These are phyloP conservation scores for Enteromius mattozi DNA, from an alignment of 2,797 vertebrate genomes.

Conservation along the genomic window DNA sequence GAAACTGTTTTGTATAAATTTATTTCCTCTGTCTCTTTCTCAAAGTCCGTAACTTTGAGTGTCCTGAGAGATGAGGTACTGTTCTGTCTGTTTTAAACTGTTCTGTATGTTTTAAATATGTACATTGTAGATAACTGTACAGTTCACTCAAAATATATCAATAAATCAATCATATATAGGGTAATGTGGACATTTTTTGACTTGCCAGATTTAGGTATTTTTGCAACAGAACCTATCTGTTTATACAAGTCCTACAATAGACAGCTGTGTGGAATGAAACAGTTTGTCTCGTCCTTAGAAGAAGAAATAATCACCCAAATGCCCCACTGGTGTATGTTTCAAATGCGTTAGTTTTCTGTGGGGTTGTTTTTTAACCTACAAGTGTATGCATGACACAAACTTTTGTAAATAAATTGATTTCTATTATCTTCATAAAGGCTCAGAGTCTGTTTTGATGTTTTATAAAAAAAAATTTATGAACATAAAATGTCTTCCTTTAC, in stretches of 20 bases:
- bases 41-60: slow-evolving; percentile 58
- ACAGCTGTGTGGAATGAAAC: slow-evolving; percentile 20
- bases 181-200: slow-evolving; percentile 85
- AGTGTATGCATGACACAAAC: slow-evolving; percentile 69
- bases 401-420: slow-evolving; percentile 77
- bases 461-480: slow-evolving; percentile 7
- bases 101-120: slow-evolving; percentile 71
- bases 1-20: slow-evolving; percentile 38
- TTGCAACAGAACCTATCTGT: slow-evolving; percentile 74
- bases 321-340: slow-evolving; percentile 64
- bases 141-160: slow-evolving; percentile 71
- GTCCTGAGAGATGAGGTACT: slow-evolving; percentile 63
- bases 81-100: slow-evolving; percentile 70
- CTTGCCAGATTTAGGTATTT: slow-evolving; percentile 85
- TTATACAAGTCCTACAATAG: slow-evolving; percentile 29
- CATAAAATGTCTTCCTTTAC: background rate
- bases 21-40: slow-evolving; percentile 43
- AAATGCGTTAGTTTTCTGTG: slow-evolving; percentile 20
- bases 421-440: slow-evolving; percentile 75
- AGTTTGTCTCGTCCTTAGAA: slow-evolving; percentile 10
- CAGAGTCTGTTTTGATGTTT: slow-evolving; percentile 24
- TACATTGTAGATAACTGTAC: slow-evolving; percentile 85
- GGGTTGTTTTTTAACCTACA: slow-evolving; percentile 75
- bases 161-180: slow-evolving; percentile 70
- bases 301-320: slow-evolving; percentile 20